Evolutionary conservation across 2,113 vertebrate species (phyloP).

Genomic region (Amblyopsis rosae): DNA sequence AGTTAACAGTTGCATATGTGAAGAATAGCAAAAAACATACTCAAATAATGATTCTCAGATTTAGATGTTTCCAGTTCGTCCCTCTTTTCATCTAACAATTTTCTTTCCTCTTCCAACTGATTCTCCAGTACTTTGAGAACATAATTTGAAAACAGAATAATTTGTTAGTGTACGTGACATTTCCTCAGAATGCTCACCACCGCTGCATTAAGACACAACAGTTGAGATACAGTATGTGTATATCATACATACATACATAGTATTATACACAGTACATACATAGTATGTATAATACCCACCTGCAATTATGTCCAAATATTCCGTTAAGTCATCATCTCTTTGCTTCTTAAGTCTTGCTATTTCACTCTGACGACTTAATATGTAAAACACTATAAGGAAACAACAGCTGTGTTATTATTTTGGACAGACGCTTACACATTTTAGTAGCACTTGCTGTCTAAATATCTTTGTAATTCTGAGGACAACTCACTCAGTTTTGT

Average conservation of each 20-base stretch:
- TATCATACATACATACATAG: background rate
- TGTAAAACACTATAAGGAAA: constrained; percentile 31
- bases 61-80: background rate
- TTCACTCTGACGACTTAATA: constrained; percentile 39
- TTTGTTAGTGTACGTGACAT: background rate
- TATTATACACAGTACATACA: background rate
- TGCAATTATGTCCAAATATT: constrained; percentile 19
- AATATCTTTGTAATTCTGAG: background rate
- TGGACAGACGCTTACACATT: no score
- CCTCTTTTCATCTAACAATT: constrained; percentile 27
- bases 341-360: constrained; percentile 32
- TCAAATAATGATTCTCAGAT: background rate
- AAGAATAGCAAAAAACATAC: constrained; percentile 19
- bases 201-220: background rate
- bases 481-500: constrained; percentile 49
- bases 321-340: background rate
- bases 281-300: constrained; percentile 16
- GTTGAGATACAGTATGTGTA: background rate
- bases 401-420: background rate
- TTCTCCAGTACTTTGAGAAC: constrained; percentile 38
- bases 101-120: constrained; percentile 24
- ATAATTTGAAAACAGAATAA: background rate
- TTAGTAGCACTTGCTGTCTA: background rate
- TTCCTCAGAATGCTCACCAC: background rate
- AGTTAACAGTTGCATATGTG: background rate